Evolutionary conservation across 2,888 invertebrate genomes (phyloP), one percentile per base, ranked within the genome.

Genomic region (Drosophila siamana): DNA sequence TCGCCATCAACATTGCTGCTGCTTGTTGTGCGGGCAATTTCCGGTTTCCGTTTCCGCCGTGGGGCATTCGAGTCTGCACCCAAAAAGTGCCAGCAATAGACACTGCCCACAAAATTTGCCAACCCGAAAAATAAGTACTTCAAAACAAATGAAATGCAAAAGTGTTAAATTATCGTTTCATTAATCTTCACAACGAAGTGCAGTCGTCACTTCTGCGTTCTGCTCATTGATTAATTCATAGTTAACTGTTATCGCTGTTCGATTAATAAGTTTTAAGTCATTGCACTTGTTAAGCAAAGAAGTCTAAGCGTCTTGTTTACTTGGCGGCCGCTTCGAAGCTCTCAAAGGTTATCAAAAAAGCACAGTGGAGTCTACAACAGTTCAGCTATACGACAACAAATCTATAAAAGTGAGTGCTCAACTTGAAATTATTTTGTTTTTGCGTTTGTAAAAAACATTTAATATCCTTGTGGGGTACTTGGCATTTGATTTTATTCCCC

Each of bases 11-110:
- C 41, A 11, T 38, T 44, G 56, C 33, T 59, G 66, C 64, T 67
- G 76, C 67, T 76, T 76, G 86, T 88, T 76, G 84, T 84, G 85
- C 73, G 85, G 85, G 85, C 84, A 89, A 89, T 89, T 89, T 87
- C 87, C 87, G 89, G 76, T 75, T 88, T 89, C 87, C 87, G 79
- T 57, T 70, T 73, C 69, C 80, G 69, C 56, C 51, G 59, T 56
- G 57, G 60, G 68, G 63, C 68, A 48, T 63, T 68, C 51, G 68
- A 63, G 78, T 73, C 63, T 74, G 62, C 56, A 13, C 57, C 61
- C 26, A 43, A 55, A 73, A 71, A 57, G 51, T 50, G 41, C 60
- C 48, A 24, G 13, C 54, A 38, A 54, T 41, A 43, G 33, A 11
- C 40, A 28, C 48, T 43, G 50, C 11, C 55, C 63, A 40, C 28